Evolutionary conservation across 2,113 vertebrate species (phyloP), one percentile per base, ranked within the genome.

Genomic region (Carassius gibelio): DNA sequence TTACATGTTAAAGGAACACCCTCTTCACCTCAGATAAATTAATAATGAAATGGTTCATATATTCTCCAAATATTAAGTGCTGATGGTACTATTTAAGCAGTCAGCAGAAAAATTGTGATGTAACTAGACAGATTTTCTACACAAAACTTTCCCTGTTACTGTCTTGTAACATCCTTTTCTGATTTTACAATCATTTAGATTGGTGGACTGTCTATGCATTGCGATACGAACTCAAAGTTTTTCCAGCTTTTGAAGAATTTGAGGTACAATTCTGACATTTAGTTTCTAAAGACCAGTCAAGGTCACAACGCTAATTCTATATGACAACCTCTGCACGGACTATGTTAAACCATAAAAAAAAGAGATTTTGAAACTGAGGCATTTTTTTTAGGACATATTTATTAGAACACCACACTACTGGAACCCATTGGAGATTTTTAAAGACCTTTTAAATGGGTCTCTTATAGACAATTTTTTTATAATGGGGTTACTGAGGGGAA

Each of bases 111-210:
- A 66, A 71, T 19, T 36, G 45, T 48, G 78, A 86, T 82, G 38
- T n/a, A n/a, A n/a, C 21, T 11, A 75, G 61, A 34, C 14, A 19
- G 50, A 14, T 76, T 64, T 85, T 23, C 55, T 59, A 42, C 82
- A 17, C 10, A 34, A 42, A 62, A 88, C 82, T 88, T 84, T 88
- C 75, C 75, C 71, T 86, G 87, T 86, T 74, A 88, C 8, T 23
- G 85, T 34, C 30, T 82, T 77, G 85, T 82, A 64, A 64, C 10
- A 26, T 48, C 9, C 45, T 48, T 48, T 10, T 48, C 4, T 72
- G 36, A 8, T 48, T 50, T 45, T 75, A 75, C 23, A 5, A 5
- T 64, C 23, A 64, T 11, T 26, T 14, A 5, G 61, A 14, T 13
- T 66, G 23, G 62, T 7, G 13, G 26, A 66, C 14, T 5, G 14